Percentiles rank a stretch among this genome's conserved stretches.
phyloP scores from a whole-genome alignment of 2,888 invertebrate genomes.

The Diarsia mendica region DNA sequence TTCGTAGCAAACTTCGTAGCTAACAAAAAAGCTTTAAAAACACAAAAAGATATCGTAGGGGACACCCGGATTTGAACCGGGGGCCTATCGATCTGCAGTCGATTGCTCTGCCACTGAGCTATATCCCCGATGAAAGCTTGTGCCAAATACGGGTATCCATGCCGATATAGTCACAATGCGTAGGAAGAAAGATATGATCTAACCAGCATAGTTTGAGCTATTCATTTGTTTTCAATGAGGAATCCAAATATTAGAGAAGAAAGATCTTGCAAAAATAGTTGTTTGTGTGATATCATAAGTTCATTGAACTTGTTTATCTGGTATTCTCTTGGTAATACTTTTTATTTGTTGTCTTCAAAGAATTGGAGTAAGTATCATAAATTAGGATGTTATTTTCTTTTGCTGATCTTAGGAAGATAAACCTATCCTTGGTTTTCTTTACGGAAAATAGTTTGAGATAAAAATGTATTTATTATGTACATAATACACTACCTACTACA shows the following conservation, averaged over 20 bases:
- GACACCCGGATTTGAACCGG: slow-evolving; percentile 89
- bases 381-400: slow-evolving; percentile 27
- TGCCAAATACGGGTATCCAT: slow-evolving; percentile 31
- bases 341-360: slow-evolving; percentile 17
- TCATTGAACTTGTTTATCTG: slow-evolving; percentile 47
- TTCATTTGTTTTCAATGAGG: slow-evolving; percentile 30
- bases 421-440: background rate
- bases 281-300: slow-evolving; percentile 28
- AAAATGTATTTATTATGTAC: too few relatives aligned
- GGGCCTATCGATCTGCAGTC: slow-evolving; percentile 90
- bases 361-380: slow-evolving; percentile 11
- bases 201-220: slow-evolving; percentile 15
- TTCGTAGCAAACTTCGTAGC: slow-evolving; percentile 1
- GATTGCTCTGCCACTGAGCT: slow-evolving; percentile 89
- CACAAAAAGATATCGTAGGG: slow-evolving; percentile 70
- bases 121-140: slow-evolving; percentile 74
- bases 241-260: slow-evolving; percentile 14
- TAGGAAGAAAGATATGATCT: slow-evolving; percentile 26
- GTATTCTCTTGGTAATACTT: slow-evolving; percentile 10
- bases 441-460: background rate
- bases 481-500: too few relatives aligned
- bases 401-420: background rate
- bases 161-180: background rate
- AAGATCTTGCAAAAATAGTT: slow-evolving; percentile 40
- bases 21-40: background rate